Base-by-base conservation (phyloP, 2,113 vertebrate genomes). In the Uria aalge region DNA sequence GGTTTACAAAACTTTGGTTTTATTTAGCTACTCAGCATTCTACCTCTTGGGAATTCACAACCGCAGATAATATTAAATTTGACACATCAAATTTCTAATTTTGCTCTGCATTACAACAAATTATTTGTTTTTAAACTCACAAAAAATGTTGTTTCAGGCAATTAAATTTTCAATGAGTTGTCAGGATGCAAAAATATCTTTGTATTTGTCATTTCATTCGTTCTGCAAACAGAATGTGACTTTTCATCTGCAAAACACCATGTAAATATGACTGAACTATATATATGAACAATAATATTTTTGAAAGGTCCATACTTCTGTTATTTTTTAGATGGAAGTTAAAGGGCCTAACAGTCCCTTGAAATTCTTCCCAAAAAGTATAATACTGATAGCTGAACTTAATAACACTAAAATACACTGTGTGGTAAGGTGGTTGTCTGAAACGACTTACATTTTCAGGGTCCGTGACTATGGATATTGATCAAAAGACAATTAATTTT, bases 1-100 rank as follows among this genome's bases (percentile, higher is more conserved):
- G 63, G 78, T 59, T 79, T 53, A 18, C 23, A 95, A 95, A 95
- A 76, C 3, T 3, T 64, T 91, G 24, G 64, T 96, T 97, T 90
- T 95, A 48, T 95, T 94, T 96, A 48, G 32, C 41, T 83, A 30
- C 27, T 64, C 32, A 84, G 22, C 15, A 64, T 41, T 79, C 18
- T 63, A 0, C 66, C 69, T 72, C 67, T 74, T 89, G 81, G 64
- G 71, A 94, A 84, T 67, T 92, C 52, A 73, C 36, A 84, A 71
- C n/a, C 3, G 5, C 32, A 72, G 30, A 87, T 64, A 93, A 71
- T 8, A 40, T 50, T 85, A 69, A 47, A 27, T 78, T 71, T n/a
- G 36, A 57, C 16, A 66, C 3, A 62, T 72, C 29, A 77, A 81
- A 48, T 95, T 8, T 47, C 30, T 83, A 66, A 69, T 59, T 85